Percentiles rank a stretch among this genome's conserved stretches.
Conservation (phyloP, 1,140 invertebrate genomes). For the Antheraea mylitta region DNA sequence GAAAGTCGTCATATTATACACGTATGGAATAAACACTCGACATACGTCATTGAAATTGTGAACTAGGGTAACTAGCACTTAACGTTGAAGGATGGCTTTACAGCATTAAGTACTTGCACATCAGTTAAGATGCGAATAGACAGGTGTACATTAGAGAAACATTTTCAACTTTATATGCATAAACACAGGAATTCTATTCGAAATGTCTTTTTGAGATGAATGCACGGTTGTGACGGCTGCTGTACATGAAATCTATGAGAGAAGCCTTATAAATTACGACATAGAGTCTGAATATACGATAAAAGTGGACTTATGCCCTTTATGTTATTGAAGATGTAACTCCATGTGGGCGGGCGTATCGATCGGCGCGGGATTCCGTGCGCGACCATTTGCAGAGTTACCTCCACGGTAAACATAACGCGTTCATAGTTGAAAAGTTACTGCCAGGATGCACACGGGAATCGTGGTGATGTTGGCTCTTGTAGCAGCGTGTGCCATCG, state of each 20-base stretch:
- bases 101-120: constrained; percentile 1
- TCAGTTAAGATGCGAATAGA: constrained; percentile 10
- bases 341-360: constrained; percentile 59
- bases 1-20: too few species aligned
- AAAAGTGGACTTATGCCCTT: constrained; percentile 35
- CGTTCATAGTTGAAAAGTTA: constrained; percentile 27
- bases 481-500: constrained; percentile 42
- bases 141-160: constrained; percentile 6
- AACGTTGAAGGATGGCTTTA: not conserved
- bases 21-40: too few species aligned
- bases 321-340: constrained; percentile 16
- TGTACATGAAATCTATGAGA: not conserved
- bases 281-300: not conserved
- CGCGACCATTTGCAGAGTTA: constrained; percentile 29
- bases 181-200: constrained; percentile 23
- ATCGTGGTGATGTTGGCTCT: constrained; percentile 35
- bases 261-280: not conserved
- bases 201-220: constrained; percentile 16
- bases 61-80: too few species aligned
- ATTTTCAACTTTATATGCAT: constrained; percentile 18
- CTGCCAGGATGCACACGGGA: constrained; percentile 47
- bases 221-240: constrained; percentile 2
- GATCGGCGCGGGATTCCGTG: constrained; percentile 55
- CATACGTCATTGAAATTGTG: too few species aligned
- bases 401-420: constrained; percentile 46